phyloP scores from a whole-genome alignment of 2,888 invertebrate genomes.

The Ophonus ardosiacus region DNA sequence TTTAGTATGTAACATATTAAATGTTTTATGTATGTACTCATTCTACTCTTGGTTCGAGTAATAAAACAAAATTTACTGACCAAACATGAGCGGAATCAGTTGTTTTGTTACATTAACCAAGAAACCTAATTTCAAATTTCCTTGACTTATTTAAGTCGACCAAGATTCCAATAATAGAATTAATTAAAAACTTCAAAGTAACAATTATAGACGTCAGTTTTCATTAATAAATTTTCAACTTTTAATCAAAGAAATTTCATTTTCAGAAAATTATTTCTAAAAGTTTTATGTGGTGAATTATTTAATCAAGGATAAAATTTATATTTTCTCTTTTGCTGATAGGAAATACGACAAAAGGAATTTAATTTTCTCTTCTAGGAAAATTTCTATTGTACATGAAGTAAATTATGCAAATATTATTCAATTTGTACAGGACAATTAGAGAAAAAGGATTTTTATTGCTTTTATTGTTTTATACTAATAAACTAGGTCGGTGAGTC shows the following conservation, averaged over 20 bases:
- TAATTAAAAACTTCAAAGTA: not conserved
- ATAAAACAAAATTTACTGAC: conserved; percentile 7
- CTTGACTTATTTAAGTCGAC: not conserved
- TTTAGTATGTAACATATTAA: not conserved
- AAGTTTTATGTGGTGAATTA: conserved; percentile 1
- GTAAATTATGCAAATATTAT: conserved; percentile 15
- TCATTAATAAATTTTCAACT: conserved; percentile 14
- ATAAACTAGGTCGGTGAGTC: no score
- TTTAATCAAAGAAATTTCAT: conserved; percentile 8
- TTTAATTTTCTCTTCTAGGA: conserved; percentile 22
- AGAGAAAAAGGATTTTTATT: no score
- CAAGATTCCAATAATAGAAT: not conserved
- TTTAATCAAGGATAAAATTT: not conserved
- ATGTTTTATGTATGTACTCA: not conserved
- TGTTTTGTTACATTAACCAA: conserved; percentile 13
- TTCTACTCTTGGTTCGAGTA: not conserved
- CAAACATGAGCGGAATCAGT: not conserved
- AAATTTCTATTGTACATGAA: conserved; percentile 9
- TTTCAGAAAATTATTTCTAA: conserved; percentile 7
- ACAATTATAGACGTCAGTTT: conserved; percentile 8
- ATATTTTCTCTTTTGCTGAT: not conserved
- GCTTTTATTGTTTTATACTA: no score
- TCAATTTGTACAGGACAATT: not conserved
- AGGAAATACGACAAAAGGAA: conserved; percentile 2
- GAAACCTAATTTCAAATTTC: not conserved